These are phyloP conservation scores for Rhynchomys soricoides DNA, from an alignment of 2,113 vertebrate species.

Conservation along the genomic window DNA sequence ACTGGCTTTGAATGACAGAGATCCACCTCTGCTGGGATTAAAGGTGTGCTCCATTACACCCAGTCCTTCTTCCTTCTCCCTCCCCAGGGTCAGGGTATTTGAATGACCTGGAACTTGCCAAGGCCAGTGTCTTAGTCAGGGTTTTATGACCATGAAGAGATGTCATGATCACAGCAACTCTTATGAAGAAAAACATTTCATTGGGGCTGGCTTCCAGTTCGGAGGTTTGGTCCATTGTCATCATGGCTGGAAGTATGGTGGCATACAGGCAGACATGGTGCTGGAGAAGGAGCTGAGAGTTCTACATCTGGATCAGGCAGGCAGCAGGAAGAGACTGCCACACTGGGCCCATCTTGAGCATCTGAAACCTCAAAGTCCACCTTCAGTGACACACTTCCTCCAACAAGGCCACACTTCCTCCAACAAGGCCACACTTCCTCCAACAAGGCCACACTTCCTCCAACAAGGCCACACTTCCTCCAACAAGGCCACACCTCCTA, in stretches of 20 bases:
- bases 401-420: not conserved
- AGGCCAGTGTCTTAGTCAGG: not conserved
- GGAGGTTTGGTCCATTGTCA: not conserved
- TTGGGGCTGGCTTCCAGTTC: not conserved
- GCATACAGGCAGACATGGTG: not conserved
- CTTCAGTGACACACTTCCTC: not conserved
- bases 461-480: not conserved
- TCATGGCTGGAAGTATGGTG: not conserved
- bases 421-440: not conserved
- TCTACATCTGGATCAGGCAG: not conserved
- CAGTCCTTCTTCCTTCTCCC: too few relatives aligned
- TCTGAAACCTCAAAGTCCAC: not conserved
- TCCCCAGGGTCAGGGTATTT: not conserved
- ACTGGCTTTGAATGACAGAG: not conserved
- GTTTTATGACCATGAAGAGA: not conserved
- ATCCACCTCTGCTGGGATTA: not conserved
- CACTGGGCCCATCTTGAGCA: not conserved
- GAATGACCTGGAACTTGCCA: not conserved
- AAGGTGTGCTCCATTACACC: not conserved
- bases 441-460: not conserved
- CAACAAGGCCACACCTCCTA: not conserved
- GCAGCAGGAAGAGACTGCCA: not conserved
- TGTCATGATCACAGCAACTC: not conserved
- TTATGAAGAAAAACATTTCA: not conserved
- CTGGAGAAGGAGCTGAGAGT: not conserved